Conservation (phyloP, 2,888 invertebrate genomes). For the Ophonus ardosiacus region DNA sequence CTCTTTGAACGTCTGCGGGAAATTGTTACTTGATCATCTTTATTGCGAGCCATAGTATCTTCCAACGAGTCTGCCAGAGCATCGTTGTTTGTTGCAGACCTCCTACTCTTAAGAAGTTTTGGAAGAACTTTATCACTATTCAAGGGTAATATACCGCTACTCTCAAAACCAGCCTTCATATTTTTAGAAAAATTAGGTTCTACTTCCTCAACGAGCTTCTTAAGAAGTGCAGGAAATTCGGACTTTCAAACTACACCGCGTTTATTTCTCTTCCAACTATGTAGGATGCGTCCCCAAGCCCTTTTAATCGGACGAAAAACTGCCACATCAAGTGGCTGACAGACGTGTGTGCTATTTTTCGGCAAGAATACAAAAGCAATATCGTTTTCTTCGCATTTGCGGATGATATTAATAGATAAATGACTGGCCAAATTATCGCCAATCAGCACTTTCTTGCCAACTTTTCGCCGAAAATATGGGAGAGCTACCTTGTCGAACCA, state of each 20-base stretch:
- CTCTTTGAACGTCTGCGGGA: too few relatives aligned
- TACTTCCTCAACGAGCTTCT: constrained; percentile 55
- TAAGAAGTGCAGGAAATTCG: constrained; percentile 45
- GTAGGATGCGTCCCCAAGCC: too few relatives aligned
- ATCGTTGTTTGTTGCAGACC: too few relatives aligned
- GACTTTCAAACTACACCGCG: constrained; percentile 3
- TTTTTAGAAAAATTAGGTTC: constrained; percentile 66
- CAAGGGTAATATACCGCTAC: constrained; percentile 71
- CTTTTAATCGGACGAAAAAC: too few relatives aligned
- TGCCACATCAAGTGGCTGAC: constrained; percentile 69
- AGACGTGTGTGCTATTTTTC: constrained; percentile 68
- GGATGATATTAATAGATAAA: constrained; percentile 68
- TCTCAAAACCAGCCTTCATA: constrained; percentile 70
- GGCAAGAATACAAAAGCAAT: constrained; percentile 70
- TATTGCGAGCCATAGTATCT: too few relatives aligned
- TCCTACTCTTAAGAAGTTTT: too few relatives aligned
- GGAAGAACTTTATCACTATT: constrained; percentile 70
- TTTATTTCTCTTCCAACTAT: too few relatives aligned
- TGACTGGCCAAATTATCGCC: constrained; percentile 72
- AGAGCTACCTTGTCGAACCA: constrained; percentile 68
- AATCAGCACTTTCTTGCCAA: constrained; percentile 68
- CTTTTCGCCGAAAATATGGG: constrained; percentile 66
- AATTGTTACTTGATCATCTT: too few relatives aligned
- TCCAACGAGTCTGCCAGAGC: too few relatives aligned
- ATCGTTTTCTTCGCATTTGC: constrained; percentile 69